Base-by-base conservation (phyloP, 2,797 vertebrate species). In the Gymnothorax javanicus region DNA sequence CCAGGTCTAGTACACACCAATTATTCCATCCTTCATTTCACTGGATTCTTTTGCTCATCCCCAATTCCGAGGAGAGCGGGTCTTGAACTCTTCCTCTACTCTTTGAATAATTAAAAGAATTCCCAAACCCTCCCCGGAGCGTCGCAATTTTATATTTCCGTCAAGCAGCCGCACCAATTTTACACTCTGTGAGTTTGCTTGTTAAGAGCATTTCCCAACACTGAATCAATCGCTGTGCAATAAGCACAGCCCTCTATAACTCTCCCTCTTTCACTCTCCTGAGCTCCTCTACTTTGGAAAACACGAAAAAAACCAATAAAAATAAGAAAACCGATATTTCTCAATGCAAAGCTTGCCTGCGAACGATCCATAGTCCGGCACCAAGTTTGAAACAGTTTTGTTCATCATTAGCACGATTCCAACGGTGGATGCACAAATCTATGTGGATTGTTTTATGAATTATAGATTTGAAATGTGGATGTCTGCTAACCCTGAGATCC, bases 71-170 rank as follows among this genome's bases (percentile, higher is more conserved):
- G 84, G 60, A 57, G 84, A 85, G 20, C 12, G 17, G 52, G 27
- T 13, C 62, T 73, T 85, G 52, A 69, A 73, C 52, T 56, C 59
- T 20, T 85, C 62, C 67, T 57, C 12, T 58, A 13, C 25, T 54
- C 52, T 73, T 58, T 85, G 52, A 85, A 85, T 73, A 54, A 73
- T 73, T 54, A 85, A 73, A 85, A 27, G 1, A 71, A 85, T 85
- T 71, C 84, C 52, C 62, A 7, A 43, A 73, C 7, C 52, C 84
- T 43, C 58, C 11, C 60, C 11, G 62, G 84, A 85, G 62, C 15
- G 58, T 67, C 27, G 27, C 64, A 71, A 23, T 52, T 85, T 73
- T 85, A 52, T 17, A 50, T 43, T 71, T 17, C 67, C 33, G 50
- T 57, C 64, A 25, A 54, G 64, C 11, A 50, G 64, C 20, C 43